Percentiles rank a stretch among this genome's conserved stretches.
phyloP scores from a whole-genome alignment of 1,140 invertebrate genomes.

The Lasioglossum albipes region DNA sequence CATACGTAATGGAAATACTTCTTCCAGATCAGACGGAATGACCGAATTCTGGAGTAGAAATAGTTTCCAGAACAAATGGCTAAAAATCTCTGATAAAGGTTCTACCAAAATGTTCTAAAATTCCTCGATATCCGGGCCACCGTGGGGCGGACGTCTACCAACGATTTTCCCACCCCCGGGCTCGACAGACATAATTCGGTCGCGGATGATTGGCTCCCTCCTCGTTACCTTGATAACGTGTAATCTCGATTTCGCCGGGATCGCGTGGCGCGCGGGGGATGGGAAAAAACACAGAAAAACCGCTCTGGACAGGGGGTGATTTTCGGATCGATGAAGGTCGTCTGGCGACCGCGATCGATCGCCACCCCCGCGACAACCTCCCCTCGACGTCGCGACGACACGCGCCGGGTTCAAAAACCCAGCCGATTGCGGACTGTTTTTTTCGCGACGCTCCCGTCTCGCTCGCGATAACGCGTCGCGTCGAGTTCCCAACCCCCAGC shows the following conservation, averaged over 20 bases:
- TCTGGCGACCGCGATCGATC: slow-evolving; percentile 16
- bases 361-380: neutral
- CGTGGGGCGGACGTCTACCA: too few species aligned
- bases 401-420: slow-evolving; percentile 37
- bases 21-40: too few species aligned
- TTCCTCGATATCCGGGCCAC: too few species aligned
- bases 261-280: slow-evolving; percentile 7
- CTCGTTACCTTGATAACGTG: slow-evolving; percentile 26
- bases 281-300: slow-evolving; percentile 6
- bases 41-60: too few species aligned
- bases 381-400: neutral
- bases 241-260: slow-evolving; percentile 49
- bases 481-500: neutral
- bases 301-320: slow-evolving; percentile 9
- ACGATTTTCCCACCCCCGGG: too few species aligned
- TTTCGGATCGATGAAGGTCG: slow-evolving; percentile 33
- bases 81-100: too few species aligned
- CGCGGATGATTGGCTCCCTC: slow-evolving; percentile 26
- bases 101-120: too few species aligned
- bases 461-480: neutral
- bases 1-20: too few species aligned
- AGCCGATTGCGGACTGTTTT: slow-evolving; percentile 6
- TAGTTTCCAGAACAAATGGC: too few species aligned
- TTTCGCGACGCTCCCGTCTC: neutral
- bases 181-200: neutral